Base-by-base conservation (phyloP, 2,113 vertebrate species). In the Alexandromys fortis region DNA sequence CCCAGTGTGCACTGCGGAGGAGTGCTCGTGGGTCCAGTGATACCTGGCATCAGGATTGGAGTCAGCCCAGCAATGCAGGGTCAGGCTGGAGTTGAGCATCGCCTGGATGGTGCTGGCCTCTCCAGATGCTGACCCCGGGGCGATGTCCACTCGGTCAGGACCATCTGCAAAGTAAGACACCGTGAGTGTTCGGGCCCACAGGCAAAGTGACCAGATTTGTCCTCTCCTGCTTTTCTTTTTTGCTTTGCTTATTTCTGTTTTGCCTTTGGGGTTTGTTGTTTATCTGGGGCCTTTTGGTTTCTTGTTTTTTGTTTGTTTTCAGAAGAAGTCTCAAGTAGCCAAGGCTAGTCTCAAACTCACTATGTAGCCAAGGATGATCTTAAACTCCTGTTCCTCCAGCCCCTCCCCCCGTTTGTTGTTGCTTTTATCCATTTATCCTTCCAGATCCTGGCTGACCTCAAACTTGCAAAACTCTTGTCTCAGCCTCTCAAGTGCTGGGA, bases 1-100 rank as follows among this genome's bases (percentile, higher is more conserved):
- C 4, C 90, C 94, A 0, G 0, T 0, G 1, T 22, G 7, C 35
- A 38, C 79, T 3, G 0, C 0, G 1, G 42, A 4, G 55, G 52
- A 55, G 4, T 28, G 28, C 42, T 78, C 88, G 4, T 77, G 7
- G 79, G 78, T 89, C 96, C 96, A 96, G 33, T 0, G 24, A 73
- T 93, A 96, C 38, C 73, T 19, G 0, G 92, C 33, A 0, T 0
- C 38, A 0, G 92, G 96, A 79, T 70, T 42, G 89, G 96, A 96
- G n/a, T 87, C 67, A 0, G 96, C 88, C 73, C 1, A 0, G 19
- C 96, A 96, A 13, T 38, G 13, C 75, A 97, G 79, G 73, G 63
- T 94, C 79, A 96, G 24, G 28, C 2, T 68, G 52, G 92, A 94
- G 47, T 82, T 86, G 63, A 95, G 38, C 38, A 26, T 49, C 1